Percentiles rank a stretch among this genome's conserved stretches.
These are phyloP conservation scores for Lophura nycthemera DNA, from an alignment of 2,113 vertebrate genomes.

Conservation along the genomic window DNA sequence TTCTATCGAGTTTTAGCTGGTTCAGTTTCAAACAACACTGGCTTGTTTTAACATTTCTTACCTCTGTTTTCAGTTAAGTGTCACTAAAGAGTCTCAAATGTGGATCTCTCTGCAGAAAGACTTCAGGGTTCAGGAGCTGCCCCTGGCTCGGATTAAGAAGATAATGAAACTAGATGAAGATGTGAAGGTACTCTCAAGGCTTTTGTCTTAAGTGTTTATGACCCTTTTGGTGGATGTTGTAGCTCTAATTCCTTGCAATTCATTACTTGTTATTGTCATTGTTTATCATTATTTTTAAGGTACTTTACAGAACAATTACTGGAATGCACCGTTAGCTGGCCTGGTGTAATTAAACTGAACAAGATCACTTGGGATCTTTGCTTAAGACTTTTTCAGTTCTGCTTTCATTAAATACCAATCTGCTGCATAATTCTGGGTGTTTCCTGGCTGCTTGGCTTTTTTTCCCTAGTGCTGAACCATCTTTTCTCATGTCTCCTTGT, in stretches of 20 bases:
- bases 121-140: constrained; percentile 97
- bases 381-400: background rate
- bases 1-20: background rate
- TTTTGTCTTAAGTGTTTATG: background rate
- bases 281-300: background rate
- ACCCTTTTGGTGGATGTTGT: background rate
- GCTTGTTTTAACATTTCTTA: background rate
- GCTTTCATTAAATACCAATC: background rate
- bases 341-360: background rate
- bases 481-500: background rate
- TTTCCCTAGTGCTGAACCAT: background rate
- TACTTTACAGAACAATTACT: background rate
- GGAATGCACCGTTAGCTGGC: background rate
- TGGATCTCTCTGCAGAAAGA: constrained; percentile 89
- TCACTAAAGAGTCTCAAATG: background rate
- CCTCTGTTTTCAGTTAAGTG: background rate
- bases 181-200: constrained; percentile 86
- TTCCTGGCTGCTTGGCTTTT: background rate
- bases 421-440: background rate
- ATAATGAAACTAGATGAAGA: constrained; percentile 99
- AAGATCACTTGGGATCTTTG: background rate
- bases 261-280: background rate
- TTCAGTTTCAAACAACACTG: background rate
- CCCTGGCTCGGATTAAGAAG: constrained; percentile 98
- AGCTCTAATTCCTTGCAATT: background rate